Evolutionary conservation across 2,797 vertebrate species (phyloP).

Genomic region (Nyctalus aviator): DNA sequence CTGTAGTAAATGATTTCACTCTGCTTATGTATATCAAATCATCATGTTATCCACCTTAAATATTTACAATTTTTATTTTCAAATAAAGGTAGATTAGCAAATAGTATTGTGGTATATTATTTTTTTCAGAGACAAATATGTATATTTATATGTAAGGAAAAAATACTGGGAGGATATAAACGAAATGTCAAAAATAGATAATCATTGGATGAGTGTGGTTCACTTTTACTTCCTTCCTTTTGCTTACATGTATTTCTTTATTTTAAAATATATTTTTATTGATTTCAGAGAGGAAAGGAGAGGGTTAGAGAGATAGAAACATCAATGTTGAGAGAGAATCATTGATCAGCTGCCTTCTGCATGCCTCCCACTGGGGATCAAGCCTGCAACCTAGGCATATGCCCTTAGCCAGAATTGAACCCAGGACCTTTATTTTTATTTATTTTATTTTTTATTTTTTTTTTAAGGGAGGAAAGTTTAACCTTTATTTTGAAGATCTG

Average conservation of each 20-base stretch:
- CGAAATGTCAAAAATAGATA: not conserved
- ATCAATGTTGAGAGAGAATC: too few relatives aligned
- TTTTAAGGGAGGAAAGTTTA: too few relatives aligned
- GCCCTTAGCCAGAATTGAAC: too few relatives aligned
- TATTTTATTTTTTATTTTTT: too few relatives aligned
- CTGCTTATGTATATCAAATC: not conserved
- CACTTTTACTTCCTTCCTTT: slow-evolving; percentile 51
- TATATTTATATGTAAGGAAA: slow-evolving; percentile 2
- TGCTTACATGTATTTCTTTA: not conserved
- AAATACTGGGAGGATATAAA: slow-evolving; percentile 31
- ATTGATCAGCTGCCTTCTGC: too few relatives aligned
- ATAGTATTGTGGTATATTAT: not conserved
- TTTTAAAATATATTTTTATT: not conserved
- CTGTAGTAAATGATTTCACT: not conserved
- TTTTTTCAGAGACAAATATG: slow-evolving; percentile 38
- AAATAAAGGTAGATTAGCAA: not conserved
- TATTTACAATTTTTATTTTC: not conserved
- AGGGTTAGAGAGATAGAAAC: too few relatives aligned
- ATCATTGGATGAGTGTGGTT: not conserved
- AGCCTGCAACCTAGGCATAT: too few relatives aligned
- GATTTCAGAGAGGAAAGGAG: too few relatives aligned
- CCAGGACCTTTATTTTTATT: too few relatives aligned
- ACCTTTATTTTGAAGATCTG: too few relatives aligned
- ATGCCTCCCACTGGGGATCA: too few relatives aligned
- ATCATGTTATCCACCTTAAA: not conserved